phyloP scores from a whole-genome alignment of 2,888 invertebrate species.

The Leuctra nigra region DNA sequence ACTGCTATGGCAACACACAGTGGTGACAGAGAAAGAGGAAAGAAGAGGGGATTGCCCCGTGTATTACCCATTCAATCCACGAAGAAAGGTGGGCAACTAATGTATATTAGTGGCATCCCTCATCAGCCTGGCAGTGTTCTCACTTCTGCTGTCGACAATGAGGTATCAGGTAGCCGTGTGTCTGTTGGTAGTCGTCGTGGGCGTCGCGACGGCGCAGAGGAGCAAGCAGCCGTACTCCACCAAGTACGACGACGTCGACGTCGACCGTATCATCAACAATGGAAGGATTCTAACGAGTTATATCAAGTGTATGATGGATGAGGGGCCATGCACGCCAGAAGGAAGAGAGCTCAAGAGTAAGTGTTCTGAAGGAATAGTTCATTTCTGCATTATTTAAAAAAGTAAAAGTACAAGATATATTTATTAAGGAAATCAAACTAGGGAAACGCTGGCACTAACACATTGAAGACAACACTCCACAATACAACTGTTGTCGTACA shows the following conservation, averaged over 20 bases:
- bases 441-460: too few species aligned
- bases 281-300: slow-evolving; percentile 50
- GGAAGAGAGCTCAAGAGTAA: slow-evolving; percentile 54
- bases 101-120: too few species aligned
- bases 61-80: background rate
- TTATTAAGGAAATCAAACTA: too few species aligned
- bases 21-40: too few species aligned
- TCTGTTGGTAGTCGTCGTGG: slow-evolving; percentile 26
- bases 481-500: too few species aligned
- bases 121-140: too few species aligned
- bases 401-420: background rate
- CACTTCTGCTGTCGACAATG: slow-evolving; percentile 32
- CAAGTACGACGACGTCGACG: slow-evolving; percentile 50
- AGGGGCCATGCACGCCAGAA: slow-evolving; percentile 53
- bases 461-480: too few species aligned
- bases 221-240: slow-evolving; percentile 37
- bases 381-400: background rate
- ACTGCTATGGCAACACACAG: too few species aligned
- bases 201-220: slow-evolving; percentile 32
- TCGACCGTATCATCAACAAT: slow-evolving; percentile 51
- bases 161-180: too few species aligned
- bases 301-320: slow-evolving; percentile 53
- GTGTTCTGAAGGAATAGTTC: slow-evolving; percentile 34
- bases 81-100: slow-evolving; percentile 12
- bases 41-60: background rate